phyloP scores from a whole-genome alignment of 2,888 invertebrate species.

The Cordylochernes scorpioides region DNA sequence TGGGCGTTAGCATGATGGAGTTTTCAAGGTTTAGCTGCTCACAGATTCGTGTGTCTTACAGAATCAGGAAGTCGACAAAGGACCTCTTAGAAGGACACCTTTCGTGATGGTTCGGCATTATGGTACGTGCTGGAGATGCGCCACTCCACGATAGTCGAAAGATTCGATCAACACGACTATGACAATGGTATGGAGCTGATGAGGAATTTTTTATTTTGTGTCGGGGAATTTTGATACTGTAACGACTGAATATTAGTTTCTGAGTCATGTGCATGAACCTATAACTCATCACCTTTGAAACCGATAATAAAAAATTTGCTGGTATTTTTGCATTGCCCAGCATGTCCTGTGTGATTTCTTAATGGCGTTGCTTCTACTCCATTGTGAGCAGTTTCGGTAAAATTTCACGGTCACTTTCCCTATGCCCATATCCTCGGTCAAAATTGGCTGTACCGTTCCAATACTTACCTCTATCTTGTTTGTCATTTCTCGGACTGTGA shows the following conservation, averaged over 20 bases:
- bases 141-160: not conserved
- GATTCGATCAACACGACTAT: not conserved
- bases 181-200: not conserved
- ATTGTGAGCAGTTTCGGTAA: not conserved
- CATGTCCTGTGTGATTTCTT: slow-evolving; percentile 1
- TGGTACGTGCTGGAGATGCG: not conserved
- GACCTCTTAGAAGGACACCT: too few relatives aligned
- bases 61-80: not conserved
- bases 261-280: too few relatives aligned
- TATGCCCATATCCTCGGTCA: slow-evolving; percentile 1
- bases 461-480: not conserved
- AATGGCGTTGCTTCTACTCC: slow-evolving; percentile 1
- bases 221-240: too few relatives aligned
- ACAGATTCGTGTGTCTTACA: not conserved
- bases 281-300: too few relatives aligned
- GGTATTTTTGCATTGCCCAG: slow-evolving; percentile 1
- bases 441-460: not conserved
- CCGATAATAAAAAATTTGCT: too few relatives aligned
- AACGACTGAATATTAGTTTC: too few relatives aligned
- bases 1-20: slow-evolving; percentile 1
- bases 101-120: too few relatives aligned
- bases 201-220: not conserved
- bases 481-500: not conserved
- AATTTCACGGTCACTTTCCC: not conserved
- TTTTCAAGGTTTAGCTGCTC: not conserved